A percentile compares a stretch with the other conserved stretches of the same genome.
These are phyloP conservation scores for Rhyacophila evoluta DNA, from an alignment of 2,888 invertebrate genomes.

Conservation along the genomic window DNA sequence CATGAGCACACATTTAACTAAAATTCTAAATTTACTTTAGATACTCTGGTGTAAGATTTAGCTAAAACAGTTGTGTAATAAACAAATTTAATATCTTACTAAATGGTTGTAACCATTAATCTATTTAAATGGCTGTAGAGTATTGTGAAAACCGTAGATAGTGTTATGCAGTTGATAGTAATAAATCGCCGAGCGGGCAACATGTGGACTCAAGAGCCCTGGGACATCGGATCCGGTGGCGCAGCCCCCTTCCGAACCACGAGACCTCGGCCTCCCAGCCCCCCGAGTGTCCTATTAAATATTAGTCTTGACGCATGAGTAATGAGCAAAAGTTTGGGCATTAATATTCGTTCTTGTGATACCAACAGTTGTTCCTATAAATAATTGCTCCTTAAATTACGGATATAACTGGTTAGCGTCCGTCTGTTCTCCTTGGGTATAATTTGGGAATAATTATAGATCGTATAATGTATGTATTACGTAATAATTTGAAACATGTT, in stretches of 20 bases:
- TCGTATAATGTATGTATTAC: no score
- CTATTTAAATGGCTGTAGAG: background rate
- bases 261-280: background rate
- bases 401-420: constrained; percentile 46
- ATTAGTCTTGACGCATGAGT: constrained; percentile 54
- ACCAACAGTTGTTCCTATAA: constrained; percentile 54
- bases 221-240: constrained; percentile 34
- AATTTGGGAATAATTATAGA: constrained; percentile 36
- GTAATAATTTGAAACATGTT: no score
- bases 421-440: background rate
- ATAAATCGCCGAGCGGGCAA: constrained; percentile 28
- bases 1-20: no score
- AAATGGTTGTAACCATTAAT: no score
- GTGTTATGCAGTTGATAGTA: background rate
- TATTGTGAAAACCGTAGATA: background rate
- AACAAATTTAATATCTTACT: no score
- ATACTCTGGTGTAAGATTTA: no score
- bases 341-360: constrained; percentile 54
- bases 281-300: constrained; percentile 51
- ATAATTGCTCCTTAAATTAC: constrained; percentile 54
- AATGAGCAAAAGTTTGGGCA: constrained; percentile 53
- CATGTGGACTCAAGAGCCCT: constrained; percentile 44
- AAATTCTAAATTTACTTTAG: no score
- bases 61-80: no score
- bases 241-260: constrained; percentile 27